Evolutionary conservation across 2,888 invertebrate genomes (phyloP).

Genomic region (Digitonthophagus gazella): DNA sequence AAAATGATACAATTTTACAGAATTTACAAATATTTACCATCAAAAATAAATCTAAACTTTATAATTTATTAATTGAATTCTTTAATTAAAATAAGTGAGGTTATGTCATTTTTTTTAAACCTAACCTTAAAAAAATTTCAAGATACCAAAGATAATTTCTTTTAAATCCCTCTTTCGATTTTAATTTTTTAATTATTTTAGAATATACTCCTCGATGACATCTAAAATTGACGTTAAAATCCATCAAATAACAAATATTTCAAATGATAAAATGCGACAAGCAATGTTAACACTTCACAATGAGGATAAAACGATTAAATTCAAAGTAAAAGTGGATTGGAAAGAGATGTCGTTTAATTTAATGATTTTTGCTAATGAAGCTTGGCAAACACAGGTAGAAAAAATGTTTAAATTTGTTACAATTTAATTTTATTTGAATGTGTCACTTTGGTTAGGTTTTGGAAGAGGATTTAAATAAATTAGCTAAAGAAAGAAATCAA

Average conservation of each 20-base stretch:
- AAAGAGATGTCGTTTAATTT: conserved; percentile 26
- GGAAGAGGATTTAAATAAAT: conserved; percentile 27
- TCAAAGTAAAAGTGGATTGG: conserved; percentile 30
- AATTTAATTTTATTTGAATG: not conserved
- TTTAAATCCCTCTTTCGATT: too few relatives aligned
- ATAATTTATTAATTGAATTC: too few relatives aligned
- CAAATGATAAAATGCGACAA: not conserved
- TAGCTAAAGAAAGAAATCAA: conserved; percentile 31
- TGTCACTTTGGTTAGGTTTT: conserved; percentile 29
- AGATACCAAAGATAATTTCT: too few relatives aligned
- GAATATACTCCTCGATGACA: not conserved
- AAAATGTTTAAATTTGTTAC: not conserved
- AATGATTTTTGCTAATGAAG: conserved; percentile 25
- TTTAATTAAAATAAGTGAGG: too few relatives aligned
- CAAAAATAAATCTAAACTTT: too few relatives aligned
- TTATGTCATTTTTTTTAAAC: too few relatives aligned
- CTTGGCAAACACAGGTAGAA: conserved; percentile 31
- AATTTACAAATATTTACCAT: too few relatives aligned
- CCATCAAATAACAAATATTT: too few relatives aligned
- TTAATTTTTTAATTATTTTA: too few relatives aligned
- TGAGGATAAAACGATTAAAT: conserved; percentile 25
- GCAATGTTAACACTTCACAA: conserved; percentile 21
- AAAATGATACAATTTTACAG: too few relatives aligned
- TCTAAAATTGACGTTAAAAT: not conserved
- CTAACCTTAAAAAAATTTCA: too few relatives aligned